Conservation (phyloP, 2,113 vertebrate genomes). For the Ahaetulla prasina region DNA sequence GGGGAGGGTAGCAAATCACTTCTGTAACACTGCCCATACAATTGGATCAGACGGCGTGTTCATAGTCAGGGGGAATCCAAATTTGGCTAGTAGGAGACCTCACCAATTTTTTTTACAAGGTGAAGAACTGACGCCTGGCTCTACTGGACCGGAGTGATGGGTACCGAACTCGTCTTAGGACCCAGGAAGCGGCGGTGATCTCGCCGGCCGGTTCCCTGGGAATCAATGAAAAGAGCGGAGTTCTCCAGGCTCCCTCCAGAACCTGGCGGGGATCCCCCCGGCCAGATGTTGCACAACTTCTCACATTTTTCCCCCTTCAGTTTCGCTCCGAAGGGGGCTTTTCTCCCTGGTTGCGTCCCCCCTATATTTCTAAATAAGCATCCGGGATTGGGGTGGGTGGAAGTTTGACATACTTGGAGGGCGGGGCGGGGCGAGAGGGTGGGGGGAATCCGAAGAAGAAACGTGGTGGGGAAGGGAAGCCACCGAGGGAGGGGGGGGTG, state of each 20-base stretch:
- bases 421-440: not conserved
- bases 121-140: not conserved
- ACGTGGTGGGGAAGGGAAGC: not conserved
- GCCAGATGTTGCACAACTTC: conserved; percentile 58
- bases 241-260: conserved; percentile 55
- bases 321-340: not conserved
- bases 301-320: not conserved
- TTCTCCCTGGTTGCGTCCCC: not conserved
- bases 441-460: not conserved
- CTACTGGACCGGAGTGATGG: not conserved
- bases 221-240: conserved; percentile 22
- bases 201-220: conserved; percentile 42
- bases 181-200: conserved; percentile 31
- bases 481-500: not conserved
- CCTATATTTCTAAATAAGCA: not conserved
- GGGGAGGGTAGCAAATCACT: not conserved
- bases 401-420: not conserved
- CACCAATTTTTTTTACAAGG: not conserved
- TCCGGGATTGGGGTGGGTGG: not conserved
- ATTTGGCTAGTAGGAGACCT: not conserved
- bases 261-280: conserved; percentile 52
- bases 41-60: not conserved
- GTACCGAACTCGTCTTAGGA: conserved; percentile 31
- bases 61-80: not conserved
- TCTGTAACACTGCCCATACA: not conserved